A percentile compares a stretch with the other conserved stretches of the same genome.
These are phyloP conservation scores for Elaphurus davidianus DNA, from an alignment of 2,113 vertebrate species.

Conservation along the genomic window DNA sequence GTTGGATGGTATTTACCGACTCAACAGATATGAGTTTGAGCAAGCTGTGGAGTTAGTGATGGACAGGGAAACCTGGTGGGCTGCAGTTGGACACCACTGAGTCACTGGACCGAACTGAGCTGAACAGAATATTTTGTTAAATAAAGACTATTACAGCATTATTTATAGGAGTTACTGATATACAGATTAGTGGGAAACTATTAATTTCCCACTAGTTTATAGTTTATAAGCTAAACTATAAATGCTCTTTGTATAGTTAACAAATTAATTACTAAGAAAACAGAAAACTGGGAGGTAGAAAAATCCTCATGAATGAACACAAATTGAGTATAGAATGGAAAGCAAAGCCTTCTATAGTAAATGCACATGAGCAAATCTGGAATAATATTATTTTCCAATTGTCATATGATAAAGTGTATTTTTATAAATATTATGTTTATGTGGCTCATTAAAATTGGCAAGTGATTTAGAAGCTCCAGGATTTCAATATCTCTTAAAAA, in stretches of 20 bases:
- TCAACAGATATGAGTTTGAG: neutral
- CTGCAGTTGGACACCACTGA: neutral
- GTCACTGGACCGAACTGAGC: neutral
- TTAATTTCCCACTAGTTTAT: neutral
- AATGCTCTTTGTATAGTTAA: neutral
- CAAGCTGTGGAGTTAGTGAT: neutral
- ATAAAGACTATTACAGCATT: neutral
- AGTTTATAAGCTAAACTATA: neutral
- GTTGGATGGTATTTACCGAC: neutral
- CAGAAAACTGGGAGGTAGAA: neutral
- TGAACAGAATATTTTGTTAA: neutral
- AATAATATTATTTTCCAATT: conserved; percentile 49
- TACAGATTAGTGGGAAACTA: neutral
- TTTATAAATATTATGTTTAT: conserved; percentile 54
- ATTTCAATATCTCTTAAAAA: conserved; percentile 52
- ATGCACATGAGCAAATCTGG: conserved; percentile 13
- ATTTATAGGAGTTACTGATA: neutral
- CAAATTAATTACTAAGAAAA: conserved; percentile 6
- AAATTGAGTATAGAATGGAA: neutral
- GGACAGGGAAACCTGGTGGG: neutral
- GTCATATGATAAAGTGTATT: conserved; percentile 16
- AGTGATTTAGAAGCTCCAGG: conserved; percentile 37
- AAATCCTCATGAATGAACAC: neutral
- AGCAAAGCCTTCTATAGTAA: conserved; percentile 40
- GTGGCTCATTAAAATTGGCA: conserved; percentile 56